A percentile compares a stretch with the other conserved stretches of the same genome.
phyloP scores from a whole-genome alignment of 2,113 vertebrate genomes.

The Aleadryas rufinucha region DNA sequence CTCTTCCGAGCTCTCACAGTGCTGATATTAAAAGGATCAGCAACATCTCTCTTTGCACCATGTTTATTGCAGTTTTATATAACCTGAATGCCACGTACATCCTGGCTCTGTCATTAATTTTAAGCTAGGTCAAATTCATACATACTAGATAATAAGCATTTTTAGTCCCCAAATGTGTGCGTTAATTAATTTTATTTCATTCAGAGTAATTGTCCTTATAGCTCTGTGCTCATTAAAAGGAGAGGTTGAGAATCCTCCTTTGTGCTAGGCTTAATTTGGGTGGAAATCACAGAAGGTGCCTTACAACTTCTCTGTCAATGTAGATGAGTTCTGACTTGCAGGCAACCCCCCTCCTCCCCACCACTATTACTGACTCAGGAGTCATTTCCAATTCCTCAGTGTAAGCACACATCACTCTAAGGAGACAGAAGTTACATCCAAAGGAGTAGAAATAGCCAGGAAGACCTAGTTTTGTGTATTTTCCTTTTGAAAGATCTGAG shows the following conservation, averaged over 20 bases:
- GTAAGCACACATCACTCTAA: slow-evolving; percentile 18
- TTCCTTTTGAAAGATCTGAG: background rate
- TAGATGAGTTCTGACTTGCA: slow-evolving; percentile 17
- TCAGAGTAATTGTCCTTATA: slow-evolving; percentile 53
- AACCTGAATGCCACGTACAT: background rate
- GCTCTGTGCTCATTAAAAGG: slow-evolving; percentile 45
- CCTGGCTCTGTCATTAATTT: slow-evolving; percentile 45
- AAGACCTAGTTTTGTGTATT: slow-evolving; percentile 24
- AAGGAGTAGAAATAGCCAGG: background rate
- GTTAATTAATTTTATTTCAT: slow-evolving; percentile 63
- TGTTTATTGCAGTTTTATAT: slow-evolving; percentile 32
- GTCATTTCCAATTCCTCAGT: background rate
- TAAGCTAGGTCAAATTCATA: slow-evolving; percentile 53
- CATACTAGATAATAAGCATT: slow-evolving; percentile 56
- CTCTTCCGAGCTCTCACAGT: background rate
- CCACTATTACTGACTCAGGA: slow-evolving; percentile 13
- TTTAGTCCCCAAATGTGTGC: slow-evolving; percentile 45
- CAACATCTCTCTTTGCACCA: background rate
- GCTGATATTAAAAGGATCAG: background rate
- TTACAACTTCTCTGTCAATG: slow-evolving; percentile 2
- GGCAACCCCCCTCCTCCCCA: background rate
- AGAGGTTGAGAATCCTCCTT: slow-evolving; percentile 38
- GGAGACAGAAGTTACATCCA: slow-evolving; percentile 26
- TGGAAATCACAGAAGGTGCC: slow-evolving; percentile 29
- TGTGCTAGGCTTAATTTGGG: slow-evolving; percentile 40